Evolutionary conservation across 2,888 invertebrate species (phyloP).

Genomic region (Dexiosoma caninum): DNA sequence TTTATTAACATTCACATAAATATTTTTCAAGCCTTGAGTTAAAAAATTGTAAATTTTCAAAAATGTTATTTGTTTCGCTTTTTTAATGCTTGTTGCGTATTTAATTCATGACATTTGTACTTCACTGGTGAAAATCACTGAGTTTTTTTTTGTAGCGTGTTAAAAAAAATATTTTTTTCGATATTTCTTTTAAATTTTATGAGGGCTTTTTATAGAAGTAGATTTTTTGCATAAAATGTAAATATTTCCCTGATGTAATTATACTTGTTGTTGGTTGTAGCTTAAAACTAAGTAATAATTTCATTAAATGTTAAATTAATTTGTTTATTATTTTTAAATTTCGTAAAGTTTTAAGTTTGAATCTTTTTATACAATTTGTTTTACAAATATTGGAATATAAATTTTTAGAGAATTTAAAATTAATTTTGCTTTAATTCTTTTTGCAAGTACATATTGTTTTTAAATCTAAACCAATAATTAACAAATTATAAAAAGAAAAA

Average conservation of each 20-base stretch:
- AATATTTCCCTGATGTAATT: constrained; percentile 60
- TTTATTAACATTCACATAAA: constrained; percentile 30
- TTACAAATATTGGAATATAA: constrained; percentile 68
- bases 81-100: constrained; percentile 58
- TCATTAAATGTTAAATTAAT: constrained; percentile 46
- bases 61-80: constrained; percentile 29
- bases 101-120: constrained; percentile 76
- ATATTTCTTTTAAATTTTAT: constrained; percentile 64
- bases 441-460: background rate
- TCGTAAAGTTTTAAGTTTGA: constrained; percentile 61
- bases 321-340: constrained; percentile 26
- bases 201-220: constrained; percentile 61
- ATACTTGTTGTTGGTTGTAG: constrained; percentile 52
- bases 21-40: constrained; percentile 6
- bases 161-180: constrained; percentile 44
- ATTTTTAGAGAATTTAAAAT: constrained; percentile 74
- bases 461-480: constrained; percentile 25
- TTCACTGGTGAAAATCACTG: constrained; percentile 79
- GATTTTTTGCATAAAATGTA: constrained; percentile 56
- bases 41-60: constrained; percentile 52
- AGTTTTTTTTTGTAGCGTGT: constrained; percentile 67
- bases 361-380: constrained; percentile 40
- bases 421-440: constrained; percentile 55
- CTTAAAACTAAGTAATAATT: constrained; percentile 58
- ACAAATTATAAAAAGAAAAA: constrained; percentile 61